Conservation (phyloP, 2,888 invertebrate genomes). For the Synergus laeviventris region DNA sequence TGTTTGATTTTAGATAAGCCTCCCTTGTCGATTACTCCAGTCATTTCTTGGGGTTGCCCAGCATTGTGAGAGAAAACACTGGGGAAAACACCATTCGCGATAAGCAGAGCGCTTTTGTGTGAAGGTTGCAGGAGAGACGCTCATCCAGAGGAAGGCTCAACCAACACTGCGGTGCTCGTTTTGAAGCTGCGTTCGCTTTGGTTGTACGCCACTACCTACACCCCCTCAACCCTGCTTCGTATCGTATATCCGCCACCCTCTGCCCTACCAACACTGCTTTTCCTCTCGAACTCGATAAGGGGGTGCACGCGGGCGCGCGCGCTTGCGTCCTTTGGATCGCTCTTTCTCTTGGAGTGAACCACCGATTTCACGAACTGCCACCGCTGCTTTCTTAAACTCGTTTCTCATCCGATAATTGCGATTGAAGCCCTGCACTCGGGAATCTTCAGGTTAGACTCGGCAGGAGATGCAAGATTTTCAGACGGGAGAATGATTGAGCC, state of each 20-base stretch:
- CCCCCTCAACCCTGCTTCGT: constrained; percentile 52
- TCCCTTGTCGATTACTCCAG: background rate
- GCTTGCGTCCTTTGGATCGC: constrained; percentile 62
- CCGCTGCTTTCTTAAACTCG: constrained; percentile 64
- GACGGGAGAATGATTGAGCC: constrained; percentile 16
- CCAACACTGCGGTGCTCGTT: constrained; percentile 67
- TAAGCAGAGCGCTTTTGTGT: background rate
- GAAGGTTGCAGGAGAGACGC: constrained; percentile 12
- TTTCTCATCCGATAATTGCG: constrained; percentile 64
- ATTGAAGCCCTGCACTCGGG: constrained; percentile 49
- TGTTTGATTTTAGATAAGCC: constrained; percentile 12
- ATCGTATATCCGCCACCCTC: constrained; percentile 50
- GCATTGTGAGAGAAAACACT: background rate
- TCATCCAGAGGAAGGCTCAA: constrained; percentile 68
- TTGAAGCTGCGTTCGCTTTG: constrained; percentile 49
- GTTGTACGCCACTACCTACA: constrained; percentile 59
- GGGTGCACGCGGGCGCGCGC: constrained; percentile 63
- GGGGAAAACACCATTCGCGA: constrained; percentile 48
- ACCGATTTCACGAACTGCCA: constrained; percentile 62
- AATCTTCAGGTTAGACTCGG: constrained; percentile 20
- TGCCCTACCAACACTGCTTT: constrained; percentile 44
- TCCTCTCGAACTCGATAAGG: constrained; percentile 72
- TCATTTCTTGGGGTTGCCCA: background rate
- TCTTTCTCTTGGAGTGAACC: constrained; percentile 42
- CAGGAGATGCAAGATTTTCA: constrained; percentile 35